These are phyloP conservation scores for Oophaga sylvatica DNA, from an alignment of 2,797 vertebrate species.

Conservation along the genomic window DNA sequence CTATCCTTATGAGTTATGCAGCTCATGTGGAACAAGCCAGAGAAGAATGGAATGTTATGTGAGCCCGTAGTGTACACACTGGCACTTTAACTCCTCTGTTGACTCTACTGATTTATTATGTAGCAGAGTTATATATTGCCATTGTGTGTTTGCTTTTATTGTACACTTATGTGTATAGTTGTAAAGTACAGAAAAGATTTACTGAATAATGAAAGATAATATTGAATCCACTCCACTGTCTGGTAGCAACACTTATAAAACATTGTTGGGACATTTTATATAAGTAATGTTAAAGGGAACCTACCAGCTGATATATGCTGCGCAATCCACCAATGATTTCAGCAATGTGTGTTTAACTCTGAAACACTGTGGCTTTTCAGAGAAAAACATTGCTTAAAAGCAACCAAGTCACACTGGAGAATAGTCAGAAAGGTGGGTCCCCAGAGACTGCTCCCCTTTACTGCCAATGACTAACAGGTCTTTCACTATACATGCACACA, in stretches of 20 bases:
- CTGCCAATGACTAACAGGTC: no score
- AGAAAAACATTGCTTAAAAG: no score
- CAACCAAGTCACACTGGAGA: no score
- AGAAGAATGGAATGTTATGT: slow-evolving; percentile 57
- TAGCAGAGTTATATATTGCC: slow-evolving; percentile 26
- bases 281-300: neutral
- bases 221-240: neutral
- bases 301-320: no score
- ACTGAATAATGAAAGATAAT: neutral
- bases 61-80: slow-evolving; percentile 44
- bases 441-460: no score
- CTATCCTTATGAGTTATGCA: slow-evolving; percentile 54
- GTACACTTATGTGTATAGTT: neutral
- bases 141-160: slow-evolving; percentile 41
- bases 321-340: no score
- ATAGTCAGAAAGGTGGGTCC: no score
- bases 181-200: neutral
- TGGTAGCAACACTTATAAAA: neutral
- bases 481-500: no score
- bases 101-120: slow-evolving; percentile 40
- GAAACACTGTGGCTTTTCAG: no score
- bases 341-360: no score
- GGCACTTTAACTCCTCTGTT: slow-evolving; percentile 35
- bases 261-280: neutral
- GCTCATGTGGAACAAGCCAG: slow-evolving; percentile 53